Percentiles rank a stretch among this genome's conserved stretches.
phyloP scores from a whole-genome alignment of 2,888 invertebrate species.

The Trilocha varians region DNA sequence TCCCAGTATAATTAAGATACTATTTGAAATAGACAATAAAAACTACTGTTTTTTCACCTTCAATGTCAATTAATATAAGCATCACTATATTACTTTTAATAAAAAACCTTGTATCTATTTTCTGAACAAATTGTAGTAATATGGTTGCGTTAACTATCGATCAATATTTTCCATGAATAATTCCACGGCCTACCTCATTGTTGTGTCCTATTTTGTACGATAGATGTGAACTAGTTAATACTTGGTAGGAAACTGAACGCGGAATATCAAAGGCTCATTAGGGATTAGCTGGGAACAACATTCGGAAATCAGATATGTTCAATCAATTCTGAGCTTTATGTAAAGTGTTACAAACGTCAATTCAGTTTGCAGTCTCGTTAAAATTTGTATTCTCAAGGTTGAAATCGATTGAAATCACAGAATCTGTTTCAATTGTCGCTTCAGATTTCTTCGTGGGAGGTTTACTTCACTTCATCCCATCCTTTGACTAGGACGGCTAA shows the following conservation, averaged over 20 bases:
- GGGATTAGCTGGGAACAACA: conserved; percentile 37
- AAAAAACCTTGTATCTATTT: no score
- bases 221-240: conserved; percentile 13
- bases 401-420: conserved; percentile 48
- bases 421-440: conserved; percentile 32
- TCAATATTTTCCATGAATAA: neutral
- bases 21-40: no score
- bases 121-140: no score
- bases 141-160: neutral
- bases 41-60: no score
- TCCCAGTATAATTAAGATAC: no score
- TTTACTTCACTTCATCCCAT: conserved; percentile 23
- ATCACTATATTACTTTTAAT: no score
- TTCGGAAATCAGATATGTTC: conserved; percentile 45
- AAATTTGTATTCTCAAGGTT: conserved; percentile 27
- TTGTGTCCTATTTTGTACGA: neutral
- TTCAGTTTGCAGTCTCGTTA: conserved; percentile 67
- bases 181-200: neutral
- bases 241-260: conserved; percentile 58
- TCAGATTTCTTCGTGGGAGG: conserved; percentile 23
- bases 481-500: conserved; percentile 22
- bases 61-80: no score
- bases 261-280: conserved; percentile 51
- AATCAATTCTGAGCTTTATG: conserved; percentile 37
- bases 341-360: conserved; percentile 57